phyloP scores from a whole-genome alignment of 2,113 vertebrate species.

The Cepphus grylle region DNA sequence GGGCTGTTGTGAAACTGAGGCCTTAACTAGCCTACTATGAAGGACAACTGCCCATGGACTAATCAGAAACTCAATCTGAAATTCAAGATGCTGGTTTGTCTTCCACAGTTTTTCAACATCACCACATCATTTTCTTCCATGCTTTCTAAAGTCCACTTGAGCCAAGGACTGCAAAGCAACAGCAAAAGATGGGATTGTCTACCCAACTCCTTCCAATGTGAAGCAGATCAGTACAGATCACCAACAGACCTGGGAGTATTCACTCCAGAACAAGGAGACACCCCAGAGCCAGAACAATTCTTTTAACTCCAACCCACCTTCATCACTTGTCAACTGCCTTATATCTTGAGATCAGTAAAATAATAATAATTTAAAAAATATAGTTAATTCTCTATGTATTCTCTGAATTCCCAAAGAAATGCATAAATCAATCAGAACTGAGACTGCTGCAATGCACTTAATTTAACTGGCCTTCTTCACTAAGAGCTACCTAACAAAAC shows the following conservation, averaged over 20 bases:
- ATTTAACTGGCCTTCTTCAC: background rate
- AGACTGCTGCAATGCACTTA: background rate
- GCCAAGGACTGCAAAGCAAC: background rate
- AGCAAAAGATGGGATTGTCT: background rate
- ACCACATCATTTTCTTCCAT: background rate
- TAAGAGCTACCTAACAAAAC: background rate
- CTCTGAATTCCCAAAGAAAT: background rate
- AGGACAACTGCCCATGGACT: background rate
- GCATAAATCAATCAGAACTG: background rate
- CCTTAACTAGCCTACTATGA: background rate
- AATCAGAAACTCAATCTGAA: background rate
- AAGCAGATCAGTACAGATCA: background rate
- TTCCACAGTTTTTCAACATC: background rate
- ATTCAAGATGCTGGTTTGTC: background rate
- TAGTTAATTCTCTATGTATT: background rate
- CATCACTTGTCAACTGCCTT: background rate
- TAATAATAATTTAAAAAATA: background rate
- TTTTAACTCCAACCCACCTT: background rate
- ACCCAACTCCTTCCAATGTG: background rate
- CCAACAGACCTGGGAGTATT: background rate
- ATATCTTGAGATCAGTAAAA: background rate
- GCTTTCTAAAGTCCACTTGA: background rate
- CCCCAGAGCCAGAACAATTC: background rate
- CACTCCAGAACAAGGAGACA: background rate
- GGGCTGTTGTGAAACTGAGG: background rate